Conservation (phyloP, 2,888 invertebrate species). For the Heteropelma amictum region DNA sequence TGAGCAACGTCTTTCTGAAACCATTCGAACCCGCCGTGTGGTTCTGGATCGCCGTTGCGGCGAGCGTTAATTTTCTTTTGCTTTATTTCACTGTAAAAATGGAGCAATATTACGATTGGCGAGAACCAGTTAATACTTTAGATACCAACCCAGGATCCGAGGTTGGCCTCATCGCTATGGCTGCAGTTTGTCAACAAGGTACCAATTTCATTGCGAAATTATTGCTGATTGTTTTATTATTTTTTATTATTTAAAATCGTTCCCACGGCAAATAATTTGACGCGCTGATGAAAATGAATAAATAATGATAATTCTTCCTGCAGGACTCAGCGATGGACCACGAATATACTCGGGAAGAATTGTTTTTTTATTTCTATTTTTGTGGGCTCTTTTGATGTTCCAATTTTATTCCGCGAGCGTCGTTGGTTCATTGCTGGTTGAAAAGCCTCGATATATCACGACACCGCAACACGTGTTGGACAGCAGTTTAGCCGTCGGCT, state of each 20-base stretch:
- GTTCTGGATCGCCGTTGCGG: slow-evolving; percentile 79
- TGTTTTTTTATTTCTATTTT: slow-evolving; percentile 68
- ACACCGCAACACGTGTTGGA: slow-evolving; percentile 69
- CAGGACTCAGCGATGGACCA: slow-evolving; percentile 78
- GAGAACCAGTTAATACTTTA: slow-evolving; percentile 44
- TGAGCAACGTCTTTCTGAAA: slow-evolving; percentile 82
- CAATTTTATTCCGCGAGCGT: slow-evolving; percentile 76
- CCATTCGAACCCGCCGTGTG: slow-evolving; percentile 82
- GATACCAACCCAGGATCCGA: slow-evolving; percentile 63
- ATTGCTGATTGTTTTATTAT: background rate
- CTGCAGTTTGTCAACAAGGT: slow-evolving; percentile 79
- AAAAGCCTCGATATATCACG: slow-evolving; percentile 71
- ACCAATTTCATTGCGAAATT: slow-evolving; percentile 8
- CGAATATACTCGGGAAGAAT: slow-evolving; percentile 77
- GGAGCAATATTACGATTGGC: slow-evolving; percentile 56
- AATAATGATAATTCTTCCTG: slow-evolving; percentile 19
- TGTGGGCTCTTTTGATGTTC: slow-evolving; percentile 72
- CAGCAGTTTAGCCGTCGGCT: slow-evolving; percentile 70
- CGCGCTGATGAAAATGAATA: background rate
- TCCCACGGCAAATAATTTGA: background rate
- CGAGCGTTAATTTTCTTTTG: slow-evolving; percentile 62
- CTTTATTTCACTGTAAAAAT: slow-evolving; percentile 61
- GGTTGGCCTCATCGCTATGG: slow-evolving; percentile 75
- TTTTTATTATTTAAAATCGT: background rate
- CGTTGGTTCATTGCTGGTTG: slow-evolving; percentile 71